Conservation (phyloP, 37 sponge, comb jelly and placozoan genomes). For the Halichondria panicea region DNA sequence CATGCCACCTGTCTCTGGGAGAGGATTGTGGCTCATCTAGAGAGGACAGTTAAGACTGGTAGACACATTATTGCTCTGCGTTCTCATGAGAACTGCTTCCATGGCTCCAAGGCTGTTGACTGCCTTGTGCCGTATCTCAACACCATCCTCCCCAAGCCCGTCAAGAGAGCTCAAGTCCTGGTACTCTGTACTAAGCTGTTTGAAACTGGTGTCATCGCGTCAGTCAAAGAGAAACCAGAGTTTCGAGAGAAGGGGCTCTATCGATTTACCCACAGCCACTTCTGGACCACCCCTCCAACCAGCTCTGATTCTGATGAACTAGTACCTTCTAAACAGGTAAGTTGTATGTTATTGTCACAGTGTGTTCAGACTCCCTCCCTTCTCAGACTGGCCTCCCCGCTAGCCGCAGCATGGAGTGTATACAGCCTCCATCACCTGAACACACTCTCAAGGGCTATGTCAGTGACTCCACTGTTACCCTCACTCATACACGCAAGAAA, state of each 20-base stretch:
- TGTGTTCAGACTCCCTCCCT: no score
- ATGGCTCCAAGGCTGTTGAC: conserved; percentile 29
- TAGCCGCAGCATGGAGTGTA: no score
- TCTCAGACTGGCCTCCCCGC: not conserved
- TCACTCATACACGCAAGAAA: not conserved
- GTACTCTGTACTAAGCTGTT: conserved; percentile 33
- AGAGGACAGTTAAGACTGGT: conserved; percentile 14
- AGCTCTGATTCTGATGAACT: no score
- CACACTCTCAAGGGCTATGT: no score
- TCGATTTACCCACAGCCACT: conserved; percentile 27
- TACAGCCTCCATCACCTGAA: no score
- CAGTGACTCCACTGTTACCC: not conserved
- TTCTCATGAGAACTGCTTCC: conserved; percentile 26
- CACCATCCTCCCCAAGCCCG: conserved; percentile 19
- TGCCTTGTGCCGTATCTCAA: conserved; percentile 23
- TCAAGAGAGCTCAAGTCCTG: conserved; percentile 21
- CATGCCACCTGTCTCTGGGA: conserved; percentile 39
- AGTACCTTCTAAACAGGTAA: no score
- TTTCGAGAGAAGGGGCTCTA: conserved; percentile 37
- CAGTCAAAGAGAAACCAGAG: conserved; percentile 25
- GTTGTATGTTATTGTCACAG: no score
- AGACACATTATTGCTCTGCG: conserved; percentile 19
- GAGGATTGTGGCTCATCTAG: conserved; percentile 38
- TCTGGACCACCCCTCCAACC: conserved; percentile 13
- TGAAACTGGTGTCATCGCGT: conserved; percentile 22